Conservation (phyloP, 2,888 invertebrate genomes). For the Drosophila vallismaia region DNA sequence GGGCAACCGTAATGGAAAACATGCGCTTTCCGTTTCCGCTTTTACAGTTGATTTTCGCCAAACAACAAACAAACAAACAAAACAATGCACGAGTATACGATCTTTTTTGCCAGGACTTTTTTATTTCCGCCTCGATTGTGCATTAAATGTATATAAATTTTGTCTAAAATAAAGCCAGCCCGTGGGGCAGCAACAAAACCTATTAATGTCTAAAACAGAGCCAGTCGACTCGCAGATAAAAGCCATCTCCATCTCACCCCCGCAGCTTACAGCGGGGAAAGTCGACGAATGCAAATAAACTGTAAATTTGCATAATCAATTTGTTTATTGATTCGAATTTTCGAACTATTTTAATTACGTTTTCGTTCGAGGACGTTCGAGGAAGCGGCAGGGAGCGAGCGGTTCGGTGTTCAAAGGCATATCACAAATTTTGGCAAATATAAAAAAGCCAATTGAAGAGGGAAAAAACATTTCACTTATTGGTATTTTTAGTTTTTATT, state of each 20-base stretch:
- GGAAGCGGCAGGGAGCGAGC: too few species aligned
- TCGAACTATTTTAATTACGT: slow-evolving; percentile 74
- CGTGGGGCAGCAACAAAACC: slow-evolving; percentile 62
- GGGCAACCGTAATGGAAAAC: slow-evolving; percentile 45
- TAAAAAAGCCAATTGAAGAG: slow-evolving; percentile 34
- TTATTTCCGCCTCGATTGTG: slow-evolving; percentile 75
- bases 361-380: slow-evolving; percentile 34
- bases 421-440: slow-evolving; percentile 19
- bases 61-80: slow-evolving; percentile 21
- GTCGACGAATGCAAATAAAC: slow-evolving; percentile 64
- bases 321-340: slow-evolving; percentile 75
- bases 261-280: slow-evolving; percentile 27
- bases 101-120: slow-evolving; percentile 46
- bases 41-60: slow-evolving; percentile 51
- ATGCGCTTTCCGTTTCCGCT: slow-evolving; percentile 69
- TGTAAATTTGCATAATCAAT: slow-evolving; percentile 76
- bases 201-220: slow-evolving; percentile 61
- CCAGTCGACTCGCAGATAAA: background rate
- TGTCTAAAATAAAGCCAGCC: slow-evolving; percentile 37
- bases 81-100: background rate
- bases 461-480: slow-evolving; percentile 25
- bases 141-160: slow-evolving; percentile 69
- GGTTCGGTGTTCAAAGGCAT: background rate
- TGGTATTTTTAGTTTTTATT: slow-evolving; percentile 9
- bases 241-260: background rate